A percentile compares a stretch with the other conserved stretches of the same genome.
phyloP scores from a whole-genome alignment of 2,113 vertebrate genomes.

The Coturnix japonica region DNA sequence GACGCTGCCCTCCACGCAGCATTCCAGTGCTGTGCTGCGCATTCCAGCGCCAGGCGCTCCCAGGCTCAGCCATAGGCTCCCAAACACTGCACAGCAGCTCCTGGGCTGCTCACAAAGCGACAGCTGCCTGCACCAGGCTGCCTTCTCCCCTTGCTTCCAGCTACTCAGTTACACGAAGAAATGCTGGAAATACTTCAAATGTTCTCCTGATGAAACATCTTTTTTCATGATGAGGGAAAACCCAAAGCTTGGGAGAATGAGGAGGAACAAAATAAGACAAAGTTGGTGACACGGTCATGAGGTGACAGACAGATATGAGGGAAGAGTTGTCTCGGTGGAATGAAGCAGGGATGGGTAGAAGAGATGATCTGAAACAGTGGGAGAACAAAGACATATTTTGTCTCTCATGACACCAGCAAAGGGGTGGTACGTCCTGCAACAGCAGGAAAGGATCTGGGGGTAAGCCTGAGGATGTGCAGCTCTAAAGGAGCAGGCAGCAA shows the following conservation, averaged over 20 bases:
- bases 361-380: accelerated
- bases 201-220: not conserved
- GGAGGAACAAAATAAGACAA: not conserved
- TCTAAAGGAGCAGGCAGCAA: not conserved
- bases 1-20: not conserved
- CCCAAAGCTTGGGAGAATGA: not conserved
- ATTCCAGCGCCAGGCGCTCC: not conserved
- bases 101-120: accelerated
- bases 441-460: not conserved
- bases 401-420: not conserved
- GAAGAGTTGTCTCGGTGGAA: not conserved
- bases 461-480: not conserved
- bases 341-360: not conserved
- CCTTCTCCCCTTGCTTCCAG: not conserved
- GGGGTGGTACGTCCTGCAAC: not conserved
- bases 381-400: not conserved
- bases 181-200: not conserved
- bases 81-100: not conserved
- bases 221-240: not conserved
- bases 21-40: not conserved
- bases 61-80: not conserved
- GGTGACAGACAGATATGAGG: not conserved
- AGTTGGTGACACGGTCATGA: not conserved
- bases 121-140: not conserved
- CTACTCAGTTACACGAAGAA: not conserved